Evolutionary conservation across 2,797 vertebrate genomes (phyloP), one percentile per base, ranked within the genome.

Genomic region (Nannoperca obscura): DNA sequence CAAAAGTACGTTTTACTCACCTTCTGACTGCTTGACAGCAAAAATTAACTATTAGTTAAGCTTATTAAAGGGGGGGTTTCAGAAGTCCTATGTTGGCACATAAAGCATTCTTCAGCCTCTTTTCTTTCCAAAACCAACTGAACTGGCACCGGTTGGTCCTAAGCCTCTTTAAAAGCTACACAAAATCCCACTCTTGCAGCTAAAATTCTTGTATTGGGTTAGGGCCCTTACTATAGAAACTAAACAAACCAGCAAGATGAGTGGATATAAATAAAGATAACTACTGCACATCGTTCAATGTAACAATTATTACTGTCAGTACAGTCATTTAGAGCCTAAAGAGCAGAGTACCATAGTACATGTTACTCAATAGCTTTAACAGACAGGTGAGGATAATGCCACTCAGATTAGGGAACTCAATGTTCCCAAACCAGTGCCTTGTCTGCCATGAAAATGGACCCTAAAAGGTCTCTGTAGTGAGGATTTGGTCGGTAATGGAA

Each of bases 161-260:
- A 88, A 90, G 87, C 84, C 67, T 88, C 83, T 91, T 91, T 82
- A 86, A 88, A 90, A 88, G 89, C 77, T 70, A 84, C 17, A 85
- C 34, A 81, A 91, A 90, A 93, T 85, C 90, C 62, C 50, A 74
- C 72, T 50, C 27, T 70, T 81, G 34, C 69, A 78, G 27, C n/a
- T 57, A 40, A 84, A 80, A 80, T 38, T 70, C 52, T 76, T 71
- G 53, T 40, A 63, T 60, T 78, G 71, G 80, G 58, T 72, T 59
- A 59, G 40, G 49, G 52, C 50, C 49, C 52, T 64, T 22, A 76
- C 36, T 24, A 58, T 5, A 61, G 36, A 69, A 78, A 76, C 24
- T 14, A 74, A 57, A 73, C 27, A 74, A 49, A 4, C 4, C 11
- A 13, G 60, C 32, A 52, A 74, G 30, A 50, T 50, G 61, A 78